Conservation (phyloP, 1,140 invertebrate species). For the Latrodectus geometricus region DNA sequence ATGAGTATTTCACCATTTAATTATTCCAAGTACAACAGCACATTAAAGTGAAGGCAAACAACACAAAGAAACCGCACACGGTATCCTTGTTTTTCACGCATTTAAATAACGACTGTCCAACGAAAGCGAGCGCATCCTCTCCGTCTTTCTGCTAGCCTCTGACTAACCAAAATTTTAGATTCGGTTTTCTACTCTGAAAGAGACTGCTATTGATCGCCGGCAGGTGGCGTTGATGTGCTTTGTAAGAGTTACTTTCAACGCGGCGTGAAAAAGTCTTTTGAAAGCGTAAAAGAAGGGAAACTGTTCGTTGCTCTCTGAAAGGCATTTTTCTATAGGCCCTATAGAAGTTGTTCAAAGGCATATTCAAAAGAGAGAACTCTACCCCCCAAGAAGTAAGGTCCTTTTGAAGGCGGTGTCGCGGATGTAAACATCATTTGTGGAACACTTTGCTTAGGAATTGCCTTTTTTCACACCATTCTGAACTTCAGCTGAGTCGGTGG, state of each 20-base stretch:
- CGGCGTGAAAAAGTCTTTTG: neutral
- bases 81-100: too few relatives aligned
- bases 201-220: conserved; percentile 36
- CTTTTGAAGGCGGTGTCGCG: neutral
- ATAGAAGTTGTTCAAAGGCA: neutral
- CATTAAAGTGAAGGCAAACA: too few relatives aligned
- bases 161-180: conserved; percentile 4
- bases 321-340: neutral
- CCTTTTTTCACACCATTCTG: too few relatives aligned
- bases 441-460: neutral
- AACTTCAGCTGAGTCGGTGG: too few relatives aligned
- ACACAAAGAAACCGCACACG: too few relatives aligned
- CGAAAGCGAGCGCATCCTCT: neutral
- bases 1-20: too few relatives aligned
- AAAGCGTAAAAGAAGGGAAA: neutral
- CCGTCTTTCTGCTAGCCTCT: neutral
- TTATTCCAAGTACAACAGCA: too few relatives aligned
- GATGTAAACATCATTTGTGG: neutral
- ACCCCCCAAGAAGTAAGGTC: neutral
- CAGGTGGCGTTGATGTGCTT: conserved; percentile 33
- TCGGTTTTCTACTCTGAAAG: neutral
- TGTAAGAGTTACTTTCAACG: neutral
- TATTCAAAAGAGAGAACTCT: neutral
- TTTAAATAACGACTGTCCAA: too few relatives aligned
- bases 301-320: neutral